Base-by-base conservation (phyloP, 1,140 invertebrate genomes). In the Drosophila parvula region DNA sequence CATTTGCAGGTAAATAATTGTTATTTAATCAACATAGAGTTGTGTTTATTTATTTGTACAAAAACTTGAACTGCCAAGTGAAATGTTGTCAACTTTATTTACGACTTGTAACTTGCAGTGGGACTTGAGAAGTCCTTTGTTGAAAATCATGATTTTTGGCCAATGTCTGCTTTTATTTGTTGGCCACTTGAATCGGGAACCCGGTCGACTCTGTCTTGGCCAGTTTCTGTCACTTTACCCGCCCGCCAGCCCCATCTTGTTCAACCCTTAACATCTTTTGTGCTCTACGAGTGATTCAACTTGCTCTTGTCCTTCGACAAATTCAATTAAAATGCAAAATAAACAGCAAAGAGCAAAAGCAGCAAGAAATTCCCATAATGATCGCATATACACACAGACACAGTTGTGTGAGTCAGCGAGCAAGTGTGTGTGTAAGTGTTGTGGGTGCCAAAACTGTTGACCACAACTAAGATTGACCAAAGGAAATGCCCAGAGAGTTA, bases 251-350 rank as follows among this genome's bases (percentile, higher is more conserved):
- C 28, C 12, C 8, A 12, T 22, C 32, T 30, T 16, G 60, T 11
- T 27, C 44, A 48, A 59, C 43, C 56, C 56, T 67, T 18, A 45
- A 58, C 28, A 10, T 69, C 32, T 27, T 22, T 48, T 71, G 67
- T 38, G 30, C 59, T 53, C 47, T n/a, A 18, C 18, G 18, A 55
- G 51, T 60, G 67, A 60, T 71, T 53, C 36, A 18, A 30, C 45
- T 40, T 4, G 18, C 36, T 38, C 62, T 50, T 79, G 81, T 83
- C 76, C 82, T 78, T 67, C 62, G 76, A 40, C 59, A 73, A 83
- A 77, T 83, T 84, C 81, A 84, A 80, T 84, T 84, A 84, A 84
- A 84, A 84, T 84, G 77, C 81, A 84, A 84, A 84, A 80, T 76
- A 83, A 83, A 83, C 74, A 74, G 62, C 76, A 73, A 80, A 55